Conservation (phyloP, 2,888 invertebrate genomes). For the Leucophora obtusa region DNA sequence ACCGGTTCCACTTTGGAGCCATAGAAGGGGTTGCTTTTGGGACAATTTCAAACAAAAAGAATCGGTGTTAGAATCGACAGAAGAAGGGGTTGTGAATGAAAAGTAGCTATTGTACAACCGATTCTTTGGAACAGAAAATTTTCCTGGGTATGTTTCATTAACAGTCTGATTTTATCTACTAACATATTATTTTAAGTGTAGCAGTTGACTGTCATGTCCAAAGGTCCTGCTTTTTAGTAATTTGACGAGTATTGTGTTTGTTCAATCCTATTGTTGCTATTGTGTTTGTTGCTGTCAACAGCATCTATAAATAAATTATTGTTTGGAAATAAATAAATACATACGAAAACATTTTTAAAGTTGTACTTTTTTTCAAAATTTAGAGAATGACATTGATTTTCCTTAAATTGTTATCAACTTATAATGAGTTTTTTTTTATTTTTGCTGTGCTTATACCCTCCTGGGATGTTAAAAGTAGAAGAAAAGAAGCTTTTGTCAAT, state of each 20-base stretch:
- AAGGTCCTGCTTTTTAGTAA: too few species aligned
- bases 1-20: too few species aligned
- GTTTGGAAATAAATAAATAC: constrained; percentile 8
- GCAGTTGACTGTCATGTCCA: too few species aligned
- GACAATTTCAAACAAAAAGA: too few species aligned
- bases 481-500: constrained; percentile 31
- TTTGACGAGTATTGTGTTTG: neutral
- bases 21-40: too few species aligned
- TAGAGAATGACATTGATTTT: constrained; percentile 65
- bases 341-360: constrained; percentile 41
- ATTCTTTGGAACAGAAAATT: too few species aligned
- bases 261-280: neutral
- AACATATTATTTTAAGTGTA: too few species aligned
- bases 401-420: constrained; percentile 67
- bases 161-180: too few species aligned
- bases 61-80: too few species aligned
- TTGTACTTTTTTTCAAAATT: constrained; percentile 57
- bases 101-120: too few species aligned
- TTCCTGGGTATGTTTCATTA: too few species aligned
- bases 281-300: constrained; percentile 35
- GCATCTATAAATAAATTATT: constrained; percentile 18
- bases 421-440: constrained; percentile 45
- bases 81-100: too few species aligned
- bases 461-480: constrained; percentile 24
- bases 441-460: constrained; percentile 15